Percentiles rank a stretch among this genome's conserved stretches.
phyloP scores from a whole-genome alignment of 1,140 invertebrate genomes.

The Sesamia nonagrioides region DNA sequence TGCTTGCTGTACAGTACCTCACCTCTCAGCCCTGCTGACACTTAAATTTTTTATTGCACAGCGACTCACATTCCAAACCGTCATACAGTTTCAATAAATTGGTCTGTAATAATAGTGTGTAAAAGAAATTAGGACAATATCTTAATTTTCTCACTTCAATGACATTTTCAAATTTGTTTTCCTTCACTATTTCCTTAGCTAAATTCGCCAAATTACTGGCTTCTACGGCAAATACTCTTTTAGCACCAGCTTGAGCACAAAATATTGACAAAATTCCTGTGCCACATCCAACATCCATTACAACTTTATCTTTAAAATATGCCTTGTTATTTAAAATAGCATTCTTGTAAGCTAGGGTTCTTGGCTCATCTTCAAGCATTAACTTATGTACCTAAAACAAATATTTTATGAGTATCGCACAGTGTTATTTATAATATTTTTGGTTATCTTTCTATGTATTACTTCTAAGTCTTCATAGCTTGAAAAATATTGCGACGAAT shows the following conservation, averaged over 20 bases:
- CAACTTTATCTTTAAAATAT: conserved; percentile 91
- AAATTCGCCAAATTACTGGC: conserved; percentile 96
- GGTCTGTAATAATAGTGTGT: no score
- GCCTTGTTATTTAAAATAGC: conserved; percentile 93
- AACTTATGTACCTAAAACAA: conserved; percentile 91
- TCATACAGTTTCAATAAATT: no score
- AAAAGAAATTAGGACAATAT: background rate
- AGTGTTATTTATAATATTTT: background rate
- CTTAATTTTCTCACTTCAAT: conserved; percentile 85
- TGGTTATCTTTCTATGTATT: conserved; percentile 37
- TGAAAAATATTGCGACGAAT: conserved; percentile 78
- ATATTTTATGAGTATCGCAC: background rate
- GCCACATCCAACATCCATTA: conserved; percentile 98
- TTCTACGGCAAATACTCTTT: conserved; percentile 97
- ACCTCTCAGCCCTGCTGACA: no score
- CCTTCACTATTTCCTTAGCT: conserved; percentile 95
- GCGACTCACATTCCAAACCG: no score
- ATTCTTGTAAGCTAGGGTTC: conserved; percentile 94
- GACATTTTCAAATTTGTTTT: conserved; percentile 88
- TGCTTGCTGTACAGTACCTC: no score
- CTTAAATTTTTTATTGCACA: no score
- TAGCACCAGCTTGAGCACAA: conserved; percentile 97
- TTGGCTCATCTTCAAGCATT: conserved; percentile 93
- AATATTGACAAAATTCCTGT: conserved; percentile 99
- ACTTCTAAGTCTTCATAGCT: conserved; percentile 88